phyloP scores from a whole-genome alignment of 2,888 invertebrate species.

The Aporophyla nigra region DNA sequence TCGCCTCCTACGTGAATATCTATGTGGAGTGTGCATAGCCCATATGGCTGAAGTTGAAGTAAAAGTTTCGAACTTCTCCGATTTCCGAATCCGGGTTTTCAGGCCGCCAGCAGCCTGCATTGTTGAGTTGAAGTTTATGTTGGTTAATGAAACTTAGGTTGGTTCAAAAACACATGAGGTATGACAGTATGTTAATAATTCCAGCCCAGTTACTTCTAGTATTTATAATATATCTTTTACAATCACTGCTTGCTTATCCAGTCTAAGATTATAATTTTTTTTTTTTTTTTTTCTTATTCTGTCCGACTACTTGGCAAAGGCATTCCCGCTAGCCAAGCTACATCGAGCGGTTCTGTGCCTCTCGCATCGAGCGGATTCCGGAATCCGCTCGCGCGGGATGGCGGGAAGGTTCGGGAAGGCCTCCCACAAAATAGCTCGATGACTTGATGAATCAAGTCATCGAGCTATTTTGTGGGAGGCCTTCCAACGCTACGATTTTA shows the following conservation, averaged over 20 bases:
- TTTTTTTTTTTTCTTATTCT: background rate
- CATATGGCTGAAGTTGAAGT: constrained; percentile 21
- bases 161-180: constrained; percentile 1
- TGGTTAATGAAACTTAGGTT: constrained; percentile 14
- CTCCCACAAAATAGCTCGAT: no score
- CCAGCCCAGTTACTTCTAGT: background rate
- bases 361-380: no score
- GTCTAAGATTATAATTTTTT: background rate
- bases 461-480: no score
- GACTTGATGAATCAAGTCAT: no score
- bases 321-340: no score
- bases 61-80: constrained; percentile 35
- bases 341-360: no score
- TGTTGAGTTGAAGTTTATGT: constrained; percentile 26
- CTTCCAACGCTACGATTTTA: no score
- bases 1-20: background rate
- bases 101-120: constrained; percentile 1
- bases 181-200: constrained; percentile 3
- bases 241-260: background rate
- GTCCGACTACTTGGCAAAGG: no score
- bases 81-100: constrained; percentile 31
- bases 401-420: no score
- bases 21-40: background rate
- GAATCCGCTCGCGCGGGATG: no score
- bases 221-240: background rate